Evolutionary conservation across 2,888 invertebrate species (phyloP).

Genomic region (Nymphalis c-album): DNA sequence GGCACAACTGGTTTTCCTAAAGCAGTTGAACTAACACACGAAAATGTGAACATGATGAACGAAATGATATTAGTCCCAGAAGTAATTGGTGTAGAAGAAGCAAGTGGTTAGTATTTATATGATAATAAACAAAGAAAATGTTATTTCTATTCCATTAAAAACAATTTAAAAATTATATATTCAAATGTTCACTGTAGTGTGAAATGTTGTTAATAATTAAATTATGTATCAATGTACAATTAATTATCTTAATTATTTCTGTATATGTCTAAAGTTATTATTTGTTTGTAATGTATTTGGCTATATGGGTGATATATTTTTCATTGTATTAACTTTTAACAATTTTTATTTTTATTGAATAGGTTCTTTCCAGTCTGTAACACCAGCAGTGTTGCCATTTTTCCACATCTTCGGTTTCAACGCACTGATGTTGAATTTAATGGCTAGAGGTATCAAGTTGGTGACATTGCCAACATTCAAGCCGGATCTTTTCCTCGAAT

Average conservation of each 20-base stretch:
- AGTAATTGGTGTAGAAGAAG: conserved; percentile 62
- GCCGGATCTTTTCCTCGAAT: conserved; percentile 84
- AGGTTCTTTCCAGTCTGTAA: conserved; percentile 81
- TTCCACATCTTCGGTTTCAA: conserved; percentile 91
- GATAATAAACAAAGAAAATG: background rate
- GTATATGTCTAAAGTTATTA: too few species aligned
- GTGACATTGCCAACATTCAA: conserved; percentile 89
- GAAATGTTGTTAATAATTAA: too few species aligned
- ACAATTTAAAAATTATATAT: too few species aligned
- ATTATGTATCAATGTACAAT: too few species aligned
- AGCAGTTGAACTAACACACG: conserved; percentile 86
- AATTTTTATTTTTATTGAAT: conserved; percentile 24
- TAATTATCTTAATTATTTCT: too few species aligned
- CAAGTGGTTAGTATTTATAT: conserved; percentile 55
- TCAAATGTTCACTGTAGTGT: too few species aligned
- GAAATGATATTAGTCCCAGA: conserved; percentile 64
- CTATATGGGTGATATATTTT: too few species aligned
- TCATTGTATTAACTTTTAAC: background rate
- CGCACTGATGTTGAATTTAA: conserved; percentile 81
- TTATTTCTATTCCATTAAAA: too few species aligned
- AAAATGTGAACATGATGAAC: conserved; percentile 77
- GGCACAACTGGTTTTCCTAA: conserved; percentile 93
- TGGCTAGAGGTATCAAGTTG: conserved; percentile 83
- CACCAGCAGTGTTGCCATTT: conserved; percentile 87
- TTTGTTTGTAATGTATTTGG: too few species aligned